Evolutionary conservation across 2,113 vertebrate genomes (phyloP).

Genomic region (Pandion haliaetus): DNA sequence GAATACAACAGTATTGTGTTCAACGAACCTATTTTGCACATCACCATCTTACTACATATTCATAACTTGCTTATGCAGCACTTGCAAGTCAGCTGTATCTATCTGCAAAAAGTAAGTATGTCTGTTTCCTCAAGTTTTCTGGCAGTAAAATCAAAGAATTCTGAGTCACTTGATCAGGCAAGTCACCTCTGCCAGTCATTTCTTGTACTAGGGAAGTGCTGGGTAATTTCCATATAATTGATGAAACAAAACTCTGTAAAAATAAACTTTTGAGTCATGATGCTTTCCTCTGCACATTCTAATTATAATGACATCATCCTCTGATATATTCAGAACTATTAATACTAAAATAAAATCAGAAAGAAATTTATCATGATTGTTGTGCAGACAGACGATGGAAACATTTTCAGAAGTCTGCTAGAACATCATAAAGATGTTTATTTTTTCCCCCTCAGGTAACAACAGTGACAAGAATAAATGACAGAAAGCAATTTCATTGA

Average conservation of each 20-base stretch:
- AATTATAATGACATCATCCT: background rate
- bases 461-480: background rate
- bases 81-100: background rate
- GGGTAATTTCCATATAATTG: background rate
- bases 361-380: background rate
- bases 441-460: background rate
- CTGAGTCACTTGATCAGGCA: background rate
- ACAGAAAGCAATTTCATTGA: background rate
- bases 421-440: background rate
- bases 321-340: background rate
- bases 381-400: background rate
- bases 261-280: background rate
- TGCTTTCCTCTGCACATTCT: background rate
- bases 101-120: background rate
- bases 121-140: background rate
- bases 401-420: background rate
- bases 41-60: background rate
- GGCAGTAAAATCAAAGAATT: background rate
- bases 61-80: background rate
- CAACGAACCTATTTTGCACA: background rate
- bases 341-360: background rate
- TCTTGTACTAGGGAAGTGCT: background rate
- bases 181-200: background rate
- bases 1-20: background rate
- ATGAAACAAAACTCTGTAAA: background rate